Base-by-base conservation (phyloP, 2,113 vertebrate genomes). In the Speoplatyrhinus poulsoni region DNA sequence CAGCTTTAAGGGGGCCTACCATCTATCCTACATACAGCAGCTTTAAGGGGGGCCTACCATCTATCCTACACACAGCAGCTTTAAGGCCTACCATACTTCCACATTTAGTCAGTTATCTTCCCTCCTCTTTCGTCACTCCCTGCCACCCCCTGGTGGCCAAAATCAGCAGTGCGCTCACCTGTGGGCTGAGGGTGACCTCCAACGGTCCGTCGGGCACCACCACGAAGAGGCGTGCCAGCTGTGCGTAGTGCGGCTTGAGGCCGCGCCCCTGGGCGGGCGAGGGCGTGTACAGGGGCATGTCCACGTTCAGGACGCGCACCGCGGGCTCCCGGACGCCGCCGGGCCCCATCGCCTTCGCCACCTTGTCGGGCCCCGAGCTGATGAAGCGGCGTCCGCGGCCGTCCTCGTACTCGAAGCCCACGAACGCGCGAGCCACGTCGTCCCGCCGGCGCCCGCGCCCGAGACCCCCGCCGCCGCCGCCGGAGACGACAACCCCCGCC, bases 391-490 rank as follows among this genome's bases (percentile, higher is more conserved):
- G 90, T 0, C 98, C 98, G 41, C 98, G 90, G 17, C 95, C 93
- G 1, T 99, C 98, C 82, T 99, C 98, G 0, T 99, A 99, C 46
- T 99, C 97, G 5, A 98, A 99, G 0, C 98, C 98, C n/a, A 99
- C 96, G 2, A 96, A 99, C 15, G 95, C 95, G 13, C 98, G 93
- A 3, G 96, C 95, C 70, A 97, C 93, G 47, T 99, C 98, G 1
- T 99, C 98, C 64, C 98, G 88, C 17, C 96, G 88, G 48, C 98
- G 94, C 52, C 95, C 92, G 73, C 98, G 87, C 1, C 95, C 95
- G 36, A 95, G 93, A 95, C 95, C 1, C 96, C 94, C 0, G 94
- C 86, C 91, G 26, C 94, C 93, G 15, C 96, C 91, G 26, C 26
- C 26, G 26, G 26, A 26, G 26, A 26, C 26, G 26, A 26, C 26